Percentiles rank a stretch among this genome's conserved stretches.
phyloP scores from a whole-genome alignment of 2,113 vertebrate species.

The Mustela nigripes region DNA sequence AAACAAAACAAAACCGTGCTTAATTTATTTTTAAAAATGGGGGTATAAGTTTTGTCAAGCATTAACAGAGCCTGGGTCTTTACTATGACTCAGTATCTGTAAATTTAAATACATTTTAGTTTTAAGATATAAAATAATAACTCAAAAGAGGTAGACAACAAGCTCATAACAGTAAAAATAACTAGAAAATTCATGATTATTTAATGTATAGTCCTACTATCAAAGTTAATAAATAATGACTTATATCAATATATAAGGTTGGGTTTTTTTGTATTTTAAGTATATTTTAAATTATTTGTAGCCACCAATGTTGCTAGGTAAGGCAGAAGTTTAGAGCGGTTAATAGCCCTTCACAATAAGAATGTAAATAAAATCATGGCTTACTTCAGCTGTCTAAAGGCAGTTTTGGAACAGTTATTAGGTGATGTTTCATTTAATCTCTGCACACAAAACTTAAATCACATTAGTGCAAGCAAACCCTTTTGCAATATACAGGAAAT shows the following conservation, averaged over 20 bases:
- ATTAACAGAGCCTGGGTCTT: background rate
- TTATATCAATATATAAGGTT: background rate
- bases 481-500: constrained; percentile 5
- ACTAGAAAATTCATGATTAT: background rate
- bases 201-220: background rate
- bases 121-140: constrained; percentile 57
- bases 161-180: background rate
- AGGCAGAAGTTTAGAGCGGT: background rate
- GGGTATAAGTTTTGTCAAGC: background rate
- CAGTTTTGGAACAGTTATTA: background rate
- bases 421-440: background rate
- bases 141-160: constrained; percentile 3
- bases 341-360: background rate
- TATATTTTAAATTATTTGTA: constrained; percentile 47
- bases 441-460: background rate
- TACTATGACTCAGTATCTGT: background rate
- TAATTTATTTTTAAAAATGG: background rate
- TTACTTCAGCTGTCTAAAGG: background rate
- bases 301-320: background rate
- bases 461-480: background rate
- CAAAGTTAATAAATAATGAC: background rate
- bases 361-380: constrained; percentile 13
- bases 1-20: too few relatives aligned
- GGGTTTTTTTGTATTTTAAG: background rate
- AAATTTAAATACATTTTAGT: constrained; percentile 40